These are phyloP conservation scores for Radopholus similis DNA, from an alignment of 1,140 invertebrate genomes.

Conservation along the genomic window DNA sequence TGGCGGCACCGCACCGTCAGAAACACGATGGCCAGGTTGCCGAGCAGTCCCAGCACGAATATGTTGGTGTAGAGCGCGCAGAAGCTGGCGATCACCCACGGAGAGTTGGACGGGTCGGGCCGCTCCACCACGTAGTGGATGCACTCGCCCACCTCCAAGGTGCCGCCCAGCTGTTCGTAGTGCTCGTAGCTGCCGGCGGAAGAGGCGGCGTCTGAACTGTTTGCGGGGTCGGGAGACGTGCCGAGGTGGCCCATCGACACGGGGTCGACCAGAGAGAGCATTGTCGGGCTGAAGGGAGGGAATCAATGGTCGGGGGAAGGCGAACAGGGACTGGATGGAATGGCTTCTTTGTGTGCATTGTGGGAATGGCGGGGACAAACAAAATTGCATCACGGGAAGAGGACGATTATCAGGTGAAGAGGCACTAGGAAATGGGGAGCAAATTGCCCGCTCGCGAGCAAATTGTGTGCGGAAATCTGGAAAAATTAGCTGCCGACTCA, in stretches of 20 bases:
- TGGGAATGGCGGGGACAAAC: no score
- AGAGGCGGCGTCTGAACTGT: background rate
- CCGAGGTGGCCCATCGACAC: background rate
- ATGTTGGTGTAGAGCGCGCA: conserved; percentile 50
- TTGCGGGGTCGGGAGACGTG: background rate
- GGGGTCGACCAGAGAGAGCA: background rate
- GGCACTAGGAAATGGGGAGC: no score
- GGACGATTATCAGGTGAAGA: no score
- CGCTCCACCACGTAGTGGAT: conserved; percentile 23
- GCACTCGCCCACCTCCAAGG: no score
- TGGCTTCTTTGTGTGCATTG: no score
- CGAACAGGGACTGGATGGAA: no score
- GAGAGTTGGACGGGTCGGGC: conserved; percentile 53
- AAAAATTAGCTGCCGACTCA: no score
- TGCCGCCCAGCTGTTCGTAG: background rate
- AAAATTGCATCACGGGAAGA: no score
- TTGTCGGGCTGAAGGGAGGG: background rate
- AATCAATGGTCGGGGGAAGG: no score
- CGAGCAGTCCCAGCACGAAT: conserved; percentile 53
- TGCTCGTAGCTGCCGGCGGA: background rate
- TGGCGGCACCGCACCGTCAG: conserved; percentile 42
- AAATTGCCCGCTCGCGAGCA: no score
- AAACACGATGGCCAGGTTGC: conserved; percentile 48
- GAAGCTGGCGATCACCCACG: conserved; percentile 39
- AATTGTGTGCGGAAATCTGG: no score